Evolutionary conservation across 2,113 vertebrate genomes (phyloP).

Genomic region (Symphodus melops): DNA sequence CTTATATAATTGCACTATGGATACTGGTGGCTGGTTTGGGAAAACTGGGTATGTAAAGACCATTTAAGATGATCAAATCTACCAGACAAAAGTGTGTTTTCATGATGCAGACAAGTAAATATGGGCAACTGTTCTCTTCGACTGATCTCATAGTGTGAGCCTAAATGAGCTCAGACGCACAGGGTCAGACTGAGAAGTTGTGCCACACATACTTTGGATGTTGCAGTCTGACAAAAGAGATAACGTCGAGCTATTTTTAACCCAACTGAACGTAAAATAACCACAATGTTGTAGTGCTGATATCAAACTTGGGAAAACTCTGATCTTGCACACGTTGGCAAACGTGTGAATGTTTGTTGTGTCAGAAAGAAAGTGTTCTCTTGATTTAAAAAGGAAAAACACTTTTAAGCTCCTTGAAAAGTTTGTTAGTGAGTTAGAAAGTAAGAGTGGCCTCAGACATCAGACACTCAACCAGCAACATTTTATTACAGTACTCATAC

Average conservation of each 20-base stretch:
- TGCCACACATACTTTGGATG: neutral
- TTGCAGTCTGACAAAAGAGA: neutral
- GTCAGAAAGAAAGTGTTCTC: neutral
- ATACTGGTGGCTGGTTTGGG: conserved; percentile 89
- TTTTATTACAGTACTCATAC: no score
- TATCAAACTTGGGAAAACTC: neutral
- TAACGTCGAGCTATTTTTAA: conserved; percentile 1
- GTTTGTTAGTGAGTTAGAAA: no score
- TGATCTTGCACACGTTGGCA: neutral
- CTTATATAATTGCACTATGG: conserved; percentile 89
- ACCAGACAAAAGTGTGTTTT: neutral
- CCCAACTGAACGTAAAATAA: neutral
- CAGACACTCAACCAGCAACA: no score
- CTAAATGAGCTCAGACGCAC: neutral
- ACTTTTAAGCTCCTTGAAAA: neutral
- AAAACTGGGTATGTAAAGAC: conserved; percentile 88
- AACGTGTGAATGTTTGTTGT: neutral
- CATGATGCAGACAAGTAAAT: no score
- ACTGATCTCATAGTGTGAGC: neutral
- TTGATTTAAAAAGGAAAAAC: neutral
- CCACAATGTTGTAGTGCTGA: neutral
- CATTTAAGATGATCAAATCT: neutral
- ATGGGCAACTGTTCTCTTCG: neutral
- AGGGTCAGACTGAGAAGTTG: neutral
- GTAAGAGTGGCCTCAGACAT: no score